Evolutionary conservation across 92 coral and sea anemone species (phyloP).

Genomic region (Porites cylindrica): DNA sequence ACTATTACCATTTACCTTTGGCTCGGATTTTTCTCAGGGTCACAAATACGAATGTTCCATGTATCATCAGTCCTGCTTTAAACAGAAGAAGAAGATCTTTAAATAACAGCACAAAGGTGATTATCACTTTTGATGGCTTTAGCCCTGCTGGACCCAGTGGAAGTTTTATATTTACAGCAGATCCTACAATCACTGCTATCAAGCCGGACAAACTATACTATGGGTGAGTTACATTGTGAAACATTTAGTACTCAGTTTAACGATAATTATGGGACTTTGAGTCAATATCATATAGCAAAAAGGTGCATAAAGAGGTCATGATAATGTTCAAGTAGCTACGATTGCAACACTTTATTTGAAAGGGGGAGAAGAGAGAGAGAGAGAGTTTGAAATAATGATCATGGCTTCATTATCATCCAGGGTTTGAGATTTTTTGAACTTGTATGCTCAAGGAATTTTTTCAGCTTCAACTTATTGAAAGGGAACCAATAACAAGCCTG

Average conservation of each 20-base stretch:
- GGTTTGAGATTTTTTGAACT: no score
- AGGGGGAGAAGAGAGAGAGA: no score
- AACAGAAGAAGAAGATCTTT: constrained; percentile 46
- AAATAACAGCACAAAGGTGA: constrained; percentile 53
- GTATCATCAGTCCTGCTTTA: constrained; percentile 44
- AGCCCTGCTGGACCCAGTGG: constrained; percentile 73
- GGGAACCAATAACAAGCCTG: no score
- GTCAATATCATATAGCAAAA: no score
- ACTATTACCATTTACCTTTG: no score
- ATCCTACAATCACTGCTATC: constrained; percentile 70
- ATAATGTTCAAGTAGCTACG: no score
- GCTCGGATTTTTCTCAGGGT: constrained; percentile 44
- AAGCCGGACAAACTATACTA: constrained; percentile 68
- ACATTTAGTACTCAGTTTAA: neutral
- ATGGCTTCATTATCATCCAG: no score
- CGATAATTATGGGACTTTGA: neutral
- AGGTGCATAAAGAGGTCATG: no score
- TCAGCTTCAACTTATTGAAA: no score
- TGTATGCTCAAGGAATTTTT: no score
- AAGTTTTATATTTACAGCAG: constrained; percentile 78
- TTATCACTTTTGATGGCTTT: constrained; percentile 83
- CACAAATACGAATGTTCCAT: constrained; percentile 72
- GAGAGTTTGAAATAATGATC: no score
- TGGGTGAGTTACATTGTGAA: constrained; percentile 59
- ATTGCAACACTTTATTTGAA: no score